A percentile compares a stretch with the other conserved stretches of the same genome.
Conservation (phyloP, 2,113 vertebrate species). For the Notothenia rossii region DNA sequence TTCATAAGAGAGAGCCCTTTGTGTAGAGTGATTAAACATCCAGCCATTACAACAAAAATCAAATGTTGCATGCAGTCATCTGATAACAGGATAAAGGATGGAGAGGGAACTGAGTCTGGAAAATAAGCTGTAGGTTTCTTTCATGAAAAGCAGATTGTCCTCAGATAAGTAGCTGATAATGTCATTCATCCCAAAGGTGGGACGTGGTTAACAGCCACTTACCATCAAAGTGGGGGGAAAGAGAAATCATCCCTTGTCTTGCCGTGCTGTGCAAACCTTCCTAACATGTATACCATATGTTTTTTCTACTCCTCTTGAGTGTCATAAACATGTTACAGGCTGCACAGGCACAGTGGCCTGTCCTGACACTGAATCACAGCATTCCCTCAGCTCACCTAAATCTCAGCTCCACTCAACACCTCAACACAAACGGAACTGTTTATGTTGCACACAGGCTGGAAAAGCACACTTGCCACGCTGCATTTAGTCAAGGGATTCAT, state of each 20-base stretch:
- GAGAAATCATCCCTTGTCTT: conserved; percentile 59
- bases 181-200: conserved; percentile 63
- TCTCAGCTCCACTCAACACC: conserved; percentile 75
- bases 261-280: conserved; percentile 46
- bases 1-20: conserved; percentile 11
- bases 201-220: conserved; percentile 58
- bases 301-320: conserved; percentile 54
- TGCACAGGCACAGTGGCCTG: conserved; percentile 59
- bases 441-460: conserved; percentile 64
- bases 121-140: conserved; percentile 19
- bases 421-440: conserved; percentile 75
- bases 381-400: conserved; percentile 76
- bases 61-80: conserved; percentile 1
- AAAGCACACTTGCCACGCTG: conserved; percentile 46
- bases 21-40: conserved; percentile 28
- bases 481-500: conserved; percentile 66
- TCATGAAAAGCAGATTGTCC: conserved; percentile 52
- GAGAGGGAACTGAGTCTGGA: conserved; percentile 16
- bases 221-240: conserved; percentile 68
- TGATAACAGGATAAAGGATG: conserved; percentile 9
- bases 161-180: conserved; percentile 68
- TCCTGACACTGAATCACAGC: conserved; percentile 72
- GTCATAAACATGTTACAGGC: conserved; percentile 71
- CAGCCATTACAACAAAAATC: conserved; percentile 22
- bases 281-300: conserved; percentile 76